Evolutionary conservation across 2,113 vertebrate genomes (phyloP), one percentile per base, ranked within the genome.

Genomic region (Proteles cristata): DNA sequence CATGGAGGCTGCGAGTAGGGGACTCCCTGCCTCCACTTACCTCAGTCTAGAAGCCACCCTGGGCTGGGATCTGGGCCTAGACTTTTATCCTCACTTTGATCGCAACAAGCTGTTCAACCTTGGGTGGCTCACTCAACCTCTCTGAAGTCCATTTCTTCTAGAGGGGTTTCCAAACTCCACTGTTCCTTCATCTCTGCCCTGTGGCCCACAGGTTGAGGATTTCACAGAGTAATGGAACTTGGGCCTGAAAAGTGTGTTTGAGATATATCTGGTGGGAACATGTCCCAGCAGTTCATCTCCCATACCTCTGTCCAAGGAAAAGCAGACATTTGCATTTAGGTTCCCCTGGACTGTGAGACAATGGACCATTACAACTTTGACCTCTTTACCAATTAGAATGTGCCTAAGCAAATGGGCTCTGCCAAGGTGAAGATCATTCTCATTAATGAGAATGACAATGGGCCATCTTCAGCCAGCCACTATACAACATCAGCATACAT

Each of bases 361-460:
- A 26, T 21, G 2, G 19, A 11, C 33, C 55, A 48, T 19, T 95
- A 28, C 43, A 45, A 10, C 77, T 2, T 0, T 97, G 63, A 99
- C 99, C 99, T 99, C 74, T 99, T 99, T 58, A 99, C 99, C 95
- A 99, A 99, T 0, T 99, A 99, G 98, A 99, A 99, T 0, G 65
- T 99, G 48, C 99, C 99, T 0, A 99, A 99, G 77, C 99, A 99
- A 0, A 99, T 99, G 8, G 99, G 99, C 90, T 99, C 99, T 0
- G 99, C 99, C 0, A 99, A 99, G 0, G 98, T 99, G 96, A 99
- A 99, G 97, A 99, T 99, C 58, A 99, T 99, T 96, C 99, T 99
- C 28, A 99, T 99, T 99, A 99, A 99, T 0, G 99, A 99, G 98
- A 99, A 99, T 0, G 99, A 99, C 98, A 99, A 99, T 98, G 98